Base-by-base conservation (phyloP, 2,797 vertebrate species). In the Hoplostethus mediterraneus region DNA sequence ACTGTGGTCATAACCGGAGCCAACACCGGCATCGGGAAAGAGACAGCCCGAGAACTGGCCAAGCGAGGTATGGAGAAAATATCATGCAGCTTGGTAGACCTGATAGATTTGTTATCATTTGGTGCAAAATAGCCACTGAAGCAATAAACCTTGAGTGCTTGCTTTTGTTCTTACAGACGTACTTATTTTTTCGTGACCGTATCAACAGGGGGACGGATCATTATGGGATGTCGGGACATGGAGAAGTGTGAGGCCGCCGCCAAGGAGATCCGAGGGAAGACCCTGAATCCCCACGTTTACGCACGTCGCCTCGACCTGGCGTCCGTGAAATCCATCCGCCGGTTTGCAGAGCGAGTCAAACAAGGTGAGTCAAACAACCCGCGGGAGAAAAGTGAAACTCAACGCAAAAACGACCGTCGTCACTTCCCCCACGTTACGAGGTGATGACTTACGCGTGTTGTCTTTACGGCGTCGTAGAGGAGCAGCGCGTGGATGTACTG, bases 151-250 rank as follows among this genome's bases (percentile, higher is more conserved):
- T 42, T 54, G 1, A 16, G 14, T 1, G 1, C 17, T 25, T 66
- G 6, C 67, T 64, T 28, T 30, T 25, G 8, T 28, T 66, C 17
- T 62, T 3, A 10, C 4, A 72, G 45, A 67, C n/a, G 5, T 5
- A 4, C 21, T 53, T 16, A 5, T 69, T 64, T 75, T 44, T 1
- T 33, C 33, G 4, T 72, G 65, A 12, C 11, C 33, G 3, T 59
- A 45, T 51, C 12, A 2, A 68, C 79, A 97, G 96, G 96, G 16
- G 96, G 95, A 33, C 92, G 91, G 16, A 66, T 97, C 84, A 96
- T 97, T 64, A 94, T 97, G 93, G 96, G 95, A 74, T 97, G 96
- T 71, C 94, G 96, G 0, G 93, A 97, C 86, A 85, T 95, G 94
- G 93, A 89, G 74, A 97, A 96, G 80, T 97, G 96, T 1, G 94